These are phyloP conservation scores for Sesamia inferens DNA, from an alignment of 2,888 invertebrate genomes.

Conservation along the genomic window DNA sequence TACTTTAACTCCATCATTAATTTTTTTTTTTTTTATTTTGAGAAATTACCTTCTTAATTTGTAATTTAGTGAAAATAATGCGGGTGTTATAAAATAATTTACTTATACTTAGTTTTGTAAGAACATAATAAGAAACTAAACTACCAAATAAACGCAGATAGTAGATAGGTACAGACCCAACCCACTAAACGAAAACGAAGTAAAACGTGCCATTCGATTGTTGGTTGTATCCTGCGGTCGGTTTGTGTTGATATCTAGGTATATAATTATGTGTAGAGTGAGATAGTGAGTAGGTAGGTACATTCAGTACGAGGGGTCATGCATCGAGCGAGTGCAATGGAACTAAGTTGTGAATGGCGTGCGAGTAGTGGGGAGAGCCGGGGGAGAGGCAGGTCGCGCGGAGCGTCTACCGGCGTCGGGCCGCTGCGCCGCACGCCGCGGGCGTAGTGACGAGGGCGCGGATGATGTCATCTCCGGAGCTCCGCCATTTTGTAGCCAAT, in stretches of 20 bases:
- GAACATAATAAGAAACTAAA: neutral
- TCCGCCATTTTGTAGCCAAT: conserved; percentile 76
- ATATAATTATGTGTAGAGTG: conserved; percentile 46
- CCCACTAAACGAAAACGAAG: conserved; percentile 15
- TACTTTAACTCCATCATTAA: neutral
- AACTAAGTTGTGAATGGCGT: conserved; percentile 82
- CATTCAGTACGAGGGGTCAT: conserved; percentile 71
- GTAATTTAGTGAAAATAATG: neutral
- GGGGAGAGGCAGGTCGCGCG: conserved; percentile 56
- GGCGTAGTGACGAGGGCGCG: conserved; percentile 68
- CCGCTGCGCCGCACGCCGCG: conserved; percentile 50
- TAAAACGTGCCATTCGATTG: conserved; percentile 24
- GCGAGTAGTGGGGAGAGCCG: conserved; percentile 60
- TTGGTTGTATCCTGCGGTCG: conserved; percentile 34
- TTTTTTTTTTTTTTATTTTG: too few species aligned
- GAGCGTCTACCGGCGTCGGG: conserved; percentile 56
- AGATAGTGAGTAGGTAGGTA: conserved; percentile 64
- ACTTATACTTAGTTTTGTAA: neutral
- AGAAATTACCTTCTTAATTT: neutral
- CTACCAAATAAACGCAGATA: conserved; percentile 10
- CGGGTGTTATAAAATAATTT: neutral
- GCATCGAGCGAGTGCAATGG: conserved; percentile 73
- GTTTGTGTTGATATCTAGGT: conserved; percentile 36
- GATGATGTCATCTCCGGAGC: conserved; percentile 81
- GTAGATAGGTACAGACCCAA: conserved; percentile 7